phyloP scores from a whole-genome alignment of 2,797 vertebrate species.

The Pteropus rufus region DNA sequence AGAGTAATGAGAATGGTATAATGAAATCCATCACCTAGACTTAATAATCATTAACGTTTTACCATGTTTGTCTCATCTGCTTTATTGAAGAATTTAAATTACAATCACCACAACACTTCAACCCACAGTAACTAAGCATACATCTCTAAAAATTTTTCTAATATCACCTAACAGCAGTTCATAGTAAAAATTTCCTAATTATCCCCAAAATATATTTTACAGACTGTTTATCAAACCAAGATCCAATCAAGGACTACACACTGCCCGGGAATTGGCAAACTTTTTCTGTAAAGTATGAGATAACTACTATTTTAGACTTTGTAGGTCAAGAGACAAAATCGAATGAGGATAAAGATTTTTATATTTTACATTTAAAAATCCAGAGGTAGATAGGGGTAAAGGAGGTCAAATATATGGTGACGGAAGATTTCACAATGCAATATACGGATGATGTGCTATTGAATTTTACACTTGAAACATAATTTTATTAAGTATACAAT shows the following conservation, averaged over 20 bases:
- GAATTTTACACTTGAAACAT: too few species aligned
- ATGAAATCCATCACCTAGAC: background rate
- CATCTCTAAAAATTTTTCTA: background rate
- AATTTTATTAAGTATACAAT: too few species aligned
- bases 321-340: background rate
- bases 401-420: too few species aligned
- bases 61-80: constrained; percentile 35
- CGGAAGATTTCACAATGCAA: too few species aligned
- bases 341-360: background rate
- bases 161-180: background rate
- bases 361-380: background rate
- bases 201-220: background rate
- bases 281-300: background rate
- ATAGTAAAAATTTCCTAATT: background rate
- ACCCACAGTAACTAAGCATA: constrained; percentile 34
- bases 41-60: constrained; percentile 5
- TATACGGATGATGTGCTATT: too few species aligned
- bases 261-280: background rate
- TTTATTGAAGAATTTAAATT: constrained; percentile 45
- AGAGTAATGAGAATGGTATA: background rate
- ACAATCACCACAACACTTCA: constrained; percentile 19
- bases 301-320: background rate
- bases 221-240: background rate
- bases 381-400: too few species aligned
- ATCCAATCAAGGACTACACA: background rate